Evolutionary conservation across 2,113 vertebrate species (phyloP).

Genomic region (Struthidea cinerea): DNA sequence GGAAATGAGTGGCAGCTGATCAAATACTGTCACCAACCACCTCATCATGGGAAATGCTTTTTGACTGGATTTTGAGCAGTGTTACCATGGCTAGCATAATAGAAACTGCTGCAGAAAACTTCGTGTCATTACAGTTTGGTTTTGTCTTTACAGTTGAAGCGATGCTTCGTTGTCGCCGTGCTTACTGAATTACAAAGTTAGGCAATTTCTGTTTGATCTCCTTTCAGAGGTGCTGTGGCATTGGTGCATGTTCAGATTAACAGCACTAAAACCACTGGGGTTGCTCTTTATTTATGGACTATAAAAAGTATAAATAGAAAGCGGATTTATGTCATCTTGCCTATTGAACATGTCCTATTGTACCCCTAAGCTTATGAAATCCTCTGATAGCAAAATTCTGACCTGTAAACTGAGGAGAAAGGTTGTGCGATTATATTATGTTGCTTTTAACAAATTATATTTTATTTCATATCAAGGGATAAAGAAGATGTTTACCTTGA

Average conservation of each 20-base stretch:
- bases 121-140: background rate
- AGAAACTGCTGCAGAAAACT: background rate
- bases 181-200: background rate
- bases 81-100: background rate
- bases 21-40: background rate
- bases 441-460: constrained; percentile 9
- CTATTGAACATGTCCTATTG: background rate
- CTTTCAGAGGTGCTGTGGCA: background rate
- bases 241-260: background rate
- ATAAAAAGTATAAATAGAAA: constrained; percentile 31
- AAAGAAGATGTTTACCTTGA: background rate
- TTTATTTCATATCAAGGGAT: background rate
- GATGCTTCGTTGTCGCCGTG: rapidly evolving
- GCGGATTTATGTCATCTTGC: constrained; percentile 18
- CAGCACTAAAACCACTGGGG: background rate
- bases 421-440: background rate
- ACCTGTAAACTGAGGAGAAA: background rate
- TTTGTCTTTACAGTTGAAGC: background rate
- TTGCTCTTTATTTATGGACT: constrained; percentile 27
- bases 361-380: constrained; percentile 28
- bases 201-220: background rate
- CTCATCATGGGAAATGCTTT: background rate
- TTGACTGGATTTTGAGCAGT: background rate
- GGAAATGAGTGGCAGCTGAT: constrained; percentile 36
- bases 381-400: background rate